These are phyloP conservation scores for Ylistrum balloti DNA, from an alignment of 1,140 invertebrate genomes.

Conservation along the genomic window DNA sequence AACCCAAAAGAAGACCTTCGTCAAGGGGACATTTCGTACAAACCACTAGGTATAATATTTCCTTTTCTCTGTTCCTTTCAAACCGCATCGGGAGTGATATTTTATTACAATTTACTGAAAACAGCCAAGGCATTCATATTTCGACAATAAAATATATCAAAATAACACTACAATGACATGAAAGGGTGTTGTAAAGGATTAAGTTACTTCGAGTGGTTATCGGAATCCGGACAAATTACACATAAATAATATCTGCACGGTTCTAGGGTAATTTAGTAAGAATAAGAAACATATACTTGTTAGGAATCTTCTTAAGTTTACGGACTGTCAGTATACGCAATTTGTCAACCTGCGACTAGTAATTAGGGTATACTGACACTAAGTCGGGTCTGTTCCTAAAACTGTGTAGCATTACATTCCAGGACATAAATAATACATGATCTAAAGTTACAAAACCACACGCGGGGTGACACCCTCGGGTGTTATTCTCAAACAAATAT, in stretches of 20 bases:
- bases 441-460: conserved; percentile 18
- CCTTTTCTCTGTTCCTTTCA: conserved; percentile 25
- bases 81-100: conserved; percentile 37
- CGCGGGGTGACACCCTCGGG: conserved; percentile 4
- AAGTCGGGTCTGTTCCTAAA: background rate
- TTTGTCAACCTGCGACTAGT: conserved; percentile 14
- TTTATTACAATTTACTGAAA: conserved; percentile 19
- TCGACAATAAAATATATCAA: conserved; percentile 40
- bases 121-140: conserved; percentile 4
- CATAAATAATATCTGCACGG: conserved; percentile 12
- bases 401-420: background rate
- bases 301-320: background rate
- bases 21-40: conserved; percentile 6
- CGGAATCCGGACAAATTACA: background rate
- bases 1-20: background rate
- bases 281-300: conserved; percentile 14
- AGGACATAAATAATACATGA: background rate
- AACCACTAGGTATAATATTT: conserved; percentile 19
- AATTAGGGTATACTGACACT: conserved; percentile 22
- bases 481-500: background rate
- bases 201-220: conserved; percentile 1
- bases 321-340: background rate
- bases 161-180: conserved; percentile 35
- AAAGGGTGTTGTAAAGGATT: conserved; percentile 7
- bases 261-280: conserved; percentile 11